Percentiles rank a stretch among this genome's conserved stretches.
Evolutionary conservation across 1,140 invertebrate species (phyloP).

Genomic region (Drosophila pachea): DNA sequence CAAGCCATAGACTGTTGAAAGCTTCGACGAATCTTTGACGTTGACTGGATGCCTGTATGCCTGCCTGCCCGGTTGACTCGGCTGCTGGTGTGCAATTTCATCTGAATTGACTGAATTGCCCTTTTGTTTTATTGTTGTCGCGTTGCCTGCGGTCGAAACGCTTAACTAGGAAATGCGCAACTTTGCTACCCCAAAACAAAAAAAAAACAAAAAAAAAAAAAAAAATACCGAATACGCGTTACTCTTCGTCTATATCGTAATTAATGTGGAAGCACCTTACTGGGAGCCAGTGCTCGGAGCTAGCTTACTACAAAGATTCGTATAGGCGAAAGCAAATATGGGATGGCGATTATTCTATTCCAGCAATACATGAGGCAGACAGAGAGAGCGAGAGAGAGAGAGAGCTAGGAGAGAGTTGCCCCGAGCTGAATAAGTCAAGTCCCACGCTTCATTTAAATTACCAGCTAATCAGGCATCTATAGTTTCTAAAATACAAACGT

Average conservation of each 20-base stretch:
- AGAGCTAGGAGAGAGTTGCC: no score
- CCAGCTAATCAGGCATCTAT: conserved; percentile 16
- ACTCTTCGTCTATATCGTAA: conserved; percentile 2
- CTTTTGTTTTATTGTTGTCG: conserved; percentile 44
- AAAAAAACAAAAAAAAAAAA: background rate
- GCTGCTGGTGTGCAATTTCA: conserved; percentile 63
- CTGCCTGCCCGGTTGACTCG: background rate
- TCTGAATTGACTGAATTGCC: conserved; percentile 23
- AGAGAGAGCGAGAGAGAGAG: no score
- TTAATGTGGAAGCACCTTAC: no score
- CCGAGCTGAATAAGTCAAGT: no score
- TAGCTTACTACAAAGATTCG: no score
- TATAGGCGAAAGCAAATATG: no score
- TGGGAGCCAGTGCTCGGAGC: no score
- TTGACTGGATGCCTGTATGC: conserved; percentile 12
- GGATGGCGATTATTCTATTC: no score
- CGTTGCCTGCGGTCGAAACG: conserved; percentile 56
- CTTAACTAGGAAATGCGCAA: conserved; percentile 42
- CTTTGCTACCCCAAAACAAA: background rate
- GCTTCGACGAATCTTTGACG: conserved; percentile 54
- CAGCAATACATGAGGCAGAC: no score
- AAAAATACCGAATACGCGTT: conserved; percentile 1
- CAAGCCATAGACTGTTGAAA: conserved; percentile 22
- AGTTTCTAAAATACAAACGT: conserved; percentile 8
- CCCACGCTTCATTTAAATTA: background rate